These are phyloP conservation scores for Gopherus evgoodei DNA, from an alignment of 2,113 vertebrate species.

Conservation along the genomic window DNA sequence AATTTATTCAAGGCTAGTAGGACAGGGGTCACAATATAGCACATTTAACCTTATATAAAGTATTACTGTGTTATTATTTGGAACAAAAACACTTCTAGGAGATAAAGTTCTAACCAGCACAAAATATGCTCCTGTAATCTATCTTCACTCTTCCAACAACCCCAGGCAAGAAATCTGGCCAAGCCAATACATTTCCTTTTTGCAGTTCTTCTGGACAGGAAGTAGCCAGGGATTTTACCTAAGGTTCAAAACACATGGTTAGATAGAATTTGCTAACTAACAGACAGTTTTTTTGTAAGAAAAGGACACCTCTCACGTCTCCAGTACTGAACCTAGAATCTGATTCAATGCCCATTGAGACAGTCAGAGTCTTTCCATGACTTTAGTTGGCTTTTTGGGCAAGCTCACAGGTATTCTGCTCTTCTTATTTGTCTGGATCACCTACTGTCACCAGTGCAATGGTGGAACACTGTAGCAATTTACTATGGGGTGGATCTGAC, in stretches of 20 bases:
- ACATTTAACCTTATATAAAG: neutral
- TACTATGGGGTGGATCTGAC: neutral
- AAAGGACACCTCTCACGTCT: neutral
- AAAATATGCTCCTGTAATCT: slow-evolving; percentile 91
- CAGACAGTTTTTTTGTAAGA: neutral
- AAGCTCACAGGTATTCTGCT: neutral
- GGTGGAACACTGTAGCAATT: neutral
- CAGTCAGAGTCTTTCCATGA: neutral
- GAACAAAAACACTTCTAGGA: slow-evolving; percentile 42
- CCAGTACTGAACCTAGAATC: neutral
- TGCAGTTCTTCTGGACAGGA: slow-evolving; percentile 91
- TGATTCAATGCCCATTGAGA: neutral
- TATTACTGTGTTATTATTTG: neutral
- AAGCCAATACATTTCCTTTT: slow-evolving; percentile 94
- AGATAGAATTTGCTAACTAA: slow-evolving; percentile 23
- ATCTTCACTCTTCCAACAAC: slow-evolving; percentile 94
- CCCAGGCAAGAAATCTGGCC: slow-evolving; percentile 94
- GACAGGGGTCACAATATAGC: slow-evolving; percentile 19
- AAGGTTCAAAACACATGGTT: slow-evolving; percentile 66
- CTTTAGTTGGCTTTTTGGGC: neutral
- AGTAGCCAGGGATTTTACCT: slow-evolving; percentile 92
- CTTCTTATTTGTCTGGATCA: neutral
- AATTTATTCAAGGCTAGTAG: slow-evolving; percentile 28
- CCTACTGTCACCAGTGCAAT: neutral
- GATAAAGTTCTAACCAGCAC: slow-evolving; percentile 85